Percentiles rank a stretch among this genome's conserved stretches.
Conservation (phyloP, 2,888 invertebrate genomes). For the Dorcus hopei region DNA sequence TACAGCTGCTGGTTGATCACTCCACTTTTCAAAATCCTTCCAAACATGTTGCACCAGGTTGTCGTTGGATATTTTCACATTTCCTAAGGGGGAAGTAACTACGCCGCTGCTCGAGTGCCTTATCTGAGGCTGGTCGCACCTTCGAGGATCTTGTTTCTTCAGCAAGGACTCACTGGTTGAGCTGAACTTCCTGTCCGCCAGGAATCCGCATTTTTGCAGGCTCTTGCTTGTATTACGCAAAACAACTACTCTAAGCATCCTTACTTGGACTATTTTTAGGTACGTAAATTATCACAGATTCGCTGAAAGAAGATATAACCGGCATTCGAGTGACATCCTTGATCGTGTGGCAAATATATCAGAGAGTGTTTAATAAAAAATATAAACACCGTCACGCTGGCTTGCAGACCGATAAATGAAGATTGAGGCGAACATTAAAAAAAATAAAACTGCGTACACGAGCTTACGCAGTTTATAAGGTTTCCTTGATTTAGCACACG, state of each 20-base stretch:
- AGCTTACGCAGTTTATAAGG: slow-evolving; percentile 3
- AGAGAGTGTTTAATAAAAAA: too few relatives aligned
- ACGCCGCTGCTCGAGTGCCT: slow-evolving; percentile 26
- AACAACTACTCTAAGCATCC: slow-evolving; percentile 6
- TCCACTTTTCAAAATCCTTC: slow-evolving; percentile 55
- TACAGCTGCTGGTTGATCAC: slow-evolving; percentile 62
- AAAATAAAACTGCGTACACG: too few relatives aligned
- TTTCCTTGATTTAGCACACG: background rate
- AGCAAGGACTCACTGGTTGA: background rate
- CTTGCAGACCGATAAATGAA: too few relatives aligned
- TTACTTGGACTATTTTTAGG: slow-evolving; percentile 3
- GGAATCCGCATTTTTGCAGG: slow-evolving; percentile 4
- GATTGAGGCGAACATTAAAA: too few relatives aligned
- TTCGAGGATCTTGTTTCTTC: background rate
- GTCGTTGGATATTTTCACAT: slow-evolving; percentile 55
- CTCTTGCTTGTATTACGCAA: background rate
- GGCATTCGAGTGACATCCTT: too few relatives aligned
- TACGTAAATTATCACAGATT: slow-evolving; percentile 10
- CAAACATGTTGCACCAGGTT: slow-evolving; percentile 61
- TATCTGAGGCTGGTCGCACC: background rate
- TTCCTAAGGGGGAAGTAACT: slow-evolving; percentile 53
- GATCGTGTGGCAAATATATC: too few relatives aligned
- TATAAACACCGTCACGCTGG: too few relatives aligned
- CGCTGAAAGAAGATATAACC: slow-evolving; percentile 1
- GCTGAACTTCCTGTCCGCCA: background rate